phyloP scores from a whole-genome alignment of 2,113 vertebrate genomes.

The Octodon degus region DNA sequence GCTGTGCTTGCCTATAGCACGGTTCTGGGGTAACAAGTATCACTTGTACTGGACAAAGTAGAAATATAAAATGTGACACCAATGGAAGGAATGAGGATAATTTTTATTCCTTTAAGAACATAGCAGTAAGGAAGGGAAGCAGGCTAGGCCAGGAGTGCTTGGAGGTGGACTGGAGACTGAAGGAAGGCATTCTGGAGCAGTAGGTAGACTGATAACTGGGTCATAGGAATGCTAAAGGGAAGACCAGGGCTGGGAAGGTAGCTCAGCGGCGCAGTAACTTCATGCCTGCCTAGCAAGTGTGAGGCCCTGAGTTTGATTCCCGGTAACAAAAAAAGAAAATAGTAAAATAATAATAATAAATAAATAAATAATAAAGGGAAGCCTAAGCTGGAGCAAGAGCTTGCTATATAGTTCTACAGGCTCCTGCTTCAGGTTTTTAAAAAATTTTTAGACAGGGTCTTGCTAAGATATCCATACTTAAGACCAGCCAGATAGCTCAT shows the following conservation, averaged over 20 bases:
- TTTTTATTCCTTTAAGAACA: constrained; percentile 40
- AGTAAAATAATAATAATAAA: too few species aligned
- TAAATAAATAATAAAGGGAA: too few species aligned
- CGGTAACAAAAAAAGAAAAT: too few species aligned
- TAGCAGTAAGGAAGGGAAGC: neutral
- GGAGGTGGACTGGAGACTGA: neutral
- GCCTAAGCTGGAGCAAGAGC: neutral
- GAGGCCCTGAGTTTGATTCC: too few species aligned
- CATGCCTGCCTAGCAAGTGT: too few species aligned
- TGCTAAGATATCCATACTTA: neutral
- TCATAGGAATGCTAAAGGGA: neutral
- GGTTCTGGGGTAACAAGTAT: neutral
- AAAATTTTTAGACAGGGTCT: neutral
- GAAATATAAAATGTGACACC: neutral
- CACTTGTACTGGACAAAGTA: neutral
- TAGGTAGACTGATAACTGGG: neutral
- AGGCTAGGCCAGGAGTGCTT: neutral
- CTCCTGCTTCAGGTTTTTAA: neutral
- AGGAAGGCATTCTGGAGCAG: neutral
- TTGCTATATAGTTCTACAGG: neutral
- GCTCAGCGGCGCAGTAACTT: too few species aligned
- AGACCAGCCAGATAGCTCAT: too few species aligned
- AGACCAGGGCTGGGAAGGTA: neutral
- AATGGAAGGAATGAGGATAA: neutral
- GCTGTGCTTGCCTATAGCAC: neutral